Evolutionary conservation across 2,797 vertebrate species (phyloP), one percentile per base, ranked within the genome.

Genomic region (Sphenodon punctatus): DNA sequence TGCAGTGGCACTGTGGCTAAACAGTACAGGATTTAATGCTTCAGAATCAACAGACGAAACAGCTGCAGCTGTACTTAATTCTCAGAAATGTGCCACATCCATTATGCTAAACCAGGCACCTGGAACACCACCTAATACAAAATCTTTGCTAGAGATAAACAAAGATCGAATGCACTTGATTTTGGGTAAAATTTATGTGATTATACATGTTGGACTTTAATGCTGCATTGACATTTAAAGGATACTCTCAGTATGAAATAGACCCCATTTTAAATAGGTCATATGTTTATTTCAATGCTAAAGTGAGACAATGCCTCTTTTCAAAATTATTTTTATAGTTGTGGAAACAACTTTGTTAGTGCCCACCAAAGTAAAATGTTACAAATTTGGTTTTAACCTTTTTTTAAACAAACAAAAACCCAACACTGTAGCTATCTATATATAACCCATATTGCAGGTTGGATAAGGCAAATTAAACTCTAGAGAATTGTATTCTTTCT

Each of bases 121-220:
- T 43, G 95, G 92, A 87, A 93, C 94, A 72, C 92, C 93, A 0
- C 84, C 94, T 41, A 78, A 92, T 53, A 80, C 90, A 41, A 98
- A 97, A 88, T 95, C 94, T 89, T 94, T 96, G 68, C 96, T 95
- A 30, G 98, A 98, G 87, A 95, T 97, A 4, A 97, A 98, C 85
- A 98, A 96, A 92, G 98, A 99, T 94, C 94, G 97, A 90, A 98
- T 99, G 97, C 98, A 99, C 83, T 96, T 99, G 56, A 97, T 99
- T 94, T 93, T 99, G 91, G 98, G 99, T 99, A 96, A 94, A 93
- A 75, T 12, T 58, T 78, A 10, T 22, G 61, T 14, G 30, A 10
- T 32, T 30, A 12, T 22, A 36, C 58, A 56, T 65, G 15, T 25
- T 49, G 58, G 13, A 82, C 78, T 59, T 39, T 36, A 78, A 38